phyloP scores from a whole-genome alignment of 2,888 invertebrate genomes.

The Deilephila porcellus region DNA sequence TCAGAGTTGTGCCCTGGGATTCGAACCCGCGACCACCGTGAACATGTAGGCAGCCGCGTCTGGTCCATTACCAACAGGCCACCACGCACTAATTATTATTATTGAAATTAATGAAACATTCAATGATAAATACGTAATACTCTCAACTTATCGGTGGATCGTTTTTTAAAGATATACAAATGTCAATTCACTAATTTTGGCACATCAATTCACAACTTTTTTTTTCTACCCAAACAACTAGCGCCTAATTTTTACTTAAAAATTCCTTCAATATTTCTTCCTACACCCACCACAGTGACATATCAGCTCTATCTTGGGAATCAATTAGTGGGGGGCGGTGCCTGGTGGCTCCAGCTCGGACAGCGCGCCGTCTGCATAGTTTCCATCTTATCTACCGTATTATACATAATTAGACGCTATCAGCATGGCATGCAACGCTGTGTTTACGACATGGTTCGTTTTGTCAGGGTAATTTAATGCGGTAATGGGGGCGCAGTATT shows the following conservation, averaged over 20 bases:
- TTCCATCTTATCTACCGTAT: slow-evolving; percentile 13
- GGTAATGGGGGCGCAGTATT: no score
- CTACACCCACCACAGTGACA: slow-evolving; percentile 53
- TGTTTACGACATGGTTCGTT: not conserved
- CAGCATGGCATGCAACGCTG: not conserved
- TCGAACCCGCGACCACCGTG: no score
- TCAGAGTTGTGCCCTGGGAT: no score
- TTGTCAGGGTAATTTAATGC: not conserved
- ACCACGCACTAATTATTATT: no score
- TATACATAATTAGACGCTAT: slow-evolving; percentile 28
- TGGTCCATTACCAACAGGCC: no score
- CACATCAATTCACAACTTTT: no score
- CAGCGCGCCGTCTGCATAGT: slow-evolving; percentile 30
- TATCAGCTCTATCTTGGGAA: slow-evolving; percentile 71
- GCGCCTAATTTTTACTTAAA: not conserved
- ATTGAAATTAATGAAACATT: no score
- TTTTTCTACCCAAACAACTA: not conserved
- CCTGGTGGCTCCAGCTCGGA: slow-evolving; percentile 46
- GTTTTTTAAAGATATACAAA: no score
- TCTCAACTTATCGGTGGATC: no score
- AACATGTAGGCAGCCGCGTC: no score
- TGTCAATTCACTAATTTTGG: no score
- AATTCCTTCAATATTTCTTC: not conserved
- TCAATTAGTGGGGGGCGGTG: slow-evolving; percentile 71
- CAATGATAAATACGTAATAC: no score